Conservation (phyloP, 1,140 invertebrate genomes). For the Phymorhynchus buccinoides region DNA sequence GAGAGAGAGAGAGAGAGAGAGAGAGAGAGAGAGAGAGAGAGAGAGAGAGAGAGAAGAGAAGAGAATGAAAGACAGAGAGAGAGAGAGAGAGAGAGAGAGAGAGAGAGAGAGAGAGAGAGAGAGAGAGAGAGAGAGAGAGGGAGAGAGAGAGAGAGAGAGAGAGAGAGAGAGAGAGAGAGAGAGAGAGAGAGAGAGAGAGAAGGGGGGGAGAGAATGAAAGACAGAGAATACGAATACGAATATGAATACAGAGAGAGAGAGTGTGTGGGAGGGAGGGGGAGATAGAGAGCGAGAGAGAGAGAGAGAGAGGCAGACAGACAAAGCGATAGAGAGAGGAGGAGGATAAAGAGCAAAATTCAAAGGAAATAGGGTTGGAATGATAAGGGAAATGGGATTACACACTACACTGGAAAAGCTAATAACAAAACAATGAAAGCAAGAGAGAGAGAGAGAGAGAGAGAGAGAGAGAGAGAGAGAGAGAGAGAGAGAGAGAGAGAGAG, state of each 20-base stretch:
- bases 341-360: neutral
- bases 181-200: neutral
- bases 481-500: no score
- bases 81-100: neutral
- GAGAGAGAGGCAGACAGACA: no score
- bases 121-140: neutral
- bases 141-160: neutral
- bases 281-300: no score
- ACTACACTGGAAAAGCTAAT: neutral
- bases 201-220: neutral
- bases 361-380: no score
- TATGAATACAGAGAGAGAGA: neutral
- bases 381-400: no score
- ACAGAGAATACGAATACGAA: neutral
- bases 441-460: no score
- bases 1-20: neutral
- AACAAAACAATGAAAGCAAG: neutral
- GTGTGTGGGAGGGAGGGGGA: no score
- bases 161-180: neutral
- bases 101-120: neutral
- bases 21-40: neutral
- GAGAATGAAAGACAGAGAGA: neutral
- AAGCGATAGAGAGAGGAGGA: no score
- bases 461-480: no score
- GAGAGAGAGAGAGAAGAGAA: no score